These are phyloP conservation scores for Clarias macrocephalus DNA, from an alignment of 2,113 vertebrate species.

Conservation along the genomic window DNA sequence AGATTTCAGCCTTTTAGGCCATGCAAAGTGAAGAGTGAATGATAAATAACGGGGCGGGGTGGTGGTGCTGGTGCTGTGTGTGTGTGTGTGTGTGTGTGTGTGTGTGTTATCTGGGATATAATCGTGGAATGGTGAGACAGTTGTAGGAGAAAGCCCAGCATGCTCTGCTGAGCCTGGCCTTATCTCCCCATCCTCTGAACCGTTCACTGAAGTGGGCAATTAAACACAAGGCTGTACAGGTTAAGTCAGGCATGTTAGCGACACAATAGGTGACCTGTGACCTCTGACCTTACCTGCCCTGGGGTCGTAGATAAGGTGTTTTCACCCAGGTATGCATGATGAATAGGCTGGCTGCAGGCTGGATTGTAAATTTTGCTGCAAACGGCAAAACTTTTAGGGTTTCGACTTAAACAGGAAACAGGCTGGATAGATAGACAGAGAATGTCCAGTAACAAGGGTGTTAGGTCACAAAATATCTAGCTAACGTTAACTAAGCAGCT, in stretches of 20 bases:
- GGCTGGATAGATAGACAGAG: not conserved
- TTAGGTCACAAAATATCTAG: not conserved
- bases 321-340: constrained; percentile 35
- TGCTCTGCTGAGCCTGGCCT: constrained; percentile 20
- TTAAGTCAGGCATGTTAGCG: constrained; percentile 45
- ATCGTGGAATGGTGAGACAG: constrained; percentile 20
- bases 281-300: constrained; percentile 45
- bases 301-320: constrained; percentile 49
- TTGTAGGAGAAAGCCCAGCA: constrained; percentile 26
- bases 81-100: constrained; percentile 8
- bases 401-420: not conserved
- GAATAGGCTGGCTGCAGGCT: not conserved
- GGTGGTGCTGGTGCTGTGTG: not conserved
- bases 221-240: constrained; percentile 32
- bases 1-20: not conserved
- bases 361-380: not conserved
- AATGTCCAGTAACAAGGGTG: not conserved
- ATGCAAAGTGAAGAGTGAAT: constrained; percentile 15
- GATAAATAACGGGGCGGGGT: constrained; percentile 7
- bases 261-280: constrained; percentile 56
- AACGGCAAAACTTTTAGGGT: not conserved
- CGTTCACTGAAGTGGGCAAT: constrained; percentile 34
- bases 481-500: not conserved
- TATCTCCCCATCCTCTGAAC: constrained; percentile 10
- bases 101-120: constrained; percentile 22